A percentile compares a stretch with the other conserved stretches of the same genome.
Evolutionary conservation across 2,797 vertebrate genomes (phyloP).

Genomic region (Varecia variegata): DNA sequence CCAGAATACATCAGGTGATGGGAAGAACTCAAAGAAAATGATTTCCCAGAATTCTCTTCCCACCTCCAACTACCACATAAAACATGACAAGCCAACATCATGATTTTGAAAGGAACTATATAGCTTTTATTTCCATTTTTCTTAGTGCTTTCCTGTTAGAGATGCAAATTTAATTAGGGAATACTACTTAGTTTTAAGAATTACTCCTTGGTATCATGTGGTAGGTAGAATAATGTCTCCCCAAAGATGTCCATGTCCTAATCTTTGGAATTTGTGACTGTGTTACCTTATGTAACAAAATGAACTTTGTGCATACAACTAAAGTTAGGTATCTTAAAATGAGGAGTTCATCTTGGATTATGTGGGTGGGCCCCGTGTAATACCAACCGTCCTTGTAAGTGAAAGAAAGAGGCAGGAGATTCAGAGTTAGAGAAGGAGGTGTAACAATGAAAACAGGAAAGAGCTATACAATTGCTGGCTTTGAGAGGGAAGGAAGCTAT

Average conservation of each 20-base stretch:
- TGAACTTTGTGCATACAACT: not conserved
- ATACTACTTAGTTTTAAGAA: not conserved
- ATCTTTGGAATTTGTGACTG: not conserved
- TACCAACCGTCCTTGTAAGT: not conserved
- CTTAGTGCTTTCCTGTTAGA: not conserved
- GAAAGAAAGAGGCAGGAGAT: not conserved
- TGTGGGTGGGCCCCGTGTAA: too few relatives aligned
- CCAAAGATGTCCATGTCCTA: not conserved
- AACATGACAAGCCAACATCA: not conserved
- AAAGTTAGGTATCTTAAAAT: not conserved
- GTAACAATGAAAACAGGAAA: not conserved
- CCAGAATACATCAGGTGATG: not conserved
- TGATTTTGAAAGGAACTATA: not conserved
- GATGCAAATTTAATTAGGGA: not conserved
- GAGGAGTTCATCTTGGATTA: not conserved
- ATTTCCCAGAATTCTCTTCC: not conserved
- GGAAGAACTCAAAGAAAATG: not conserved
- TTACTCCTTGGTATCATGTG: not conserved
- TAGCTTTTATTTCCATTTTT: not conserved
- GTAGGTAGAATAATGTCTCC: not conserved
- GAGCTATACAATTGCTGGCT: not conserved
- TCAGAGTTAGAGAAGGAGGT: not conserved
- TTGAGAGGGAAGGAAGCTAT: not conserved
- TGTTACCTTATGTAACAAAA: not conserved
- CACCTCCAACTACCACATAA: not conserved